phyloP scores from a whole-genome alignment of 2,113 vertebrate genomes.

The Pogonocichla stellata region DNA sequence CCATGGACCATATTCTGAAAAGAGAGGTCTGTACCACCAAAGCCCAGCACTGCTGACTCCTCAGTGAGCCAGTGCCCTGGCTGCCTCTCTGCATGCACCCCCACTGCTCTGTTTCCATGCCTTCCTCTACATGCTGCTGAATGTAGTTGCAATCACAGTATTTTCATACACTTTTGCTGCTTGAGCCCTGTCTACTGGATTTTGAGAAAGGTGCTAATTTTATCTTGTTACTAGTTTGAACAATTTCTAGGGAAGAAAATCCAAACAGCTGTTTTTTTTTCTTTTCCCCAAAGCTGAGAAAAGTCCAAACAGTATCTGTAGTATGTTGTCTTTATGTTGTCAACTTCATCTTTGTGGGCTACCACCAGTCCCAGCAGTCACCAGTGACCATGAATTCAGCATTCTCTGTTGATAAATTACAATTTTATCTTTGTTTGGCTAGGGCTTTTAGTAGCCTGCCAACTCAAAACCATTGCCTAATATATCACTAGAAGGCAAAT shows the following conservation, averaged over 20 bases:
- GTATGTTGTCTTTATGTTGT: background rate
- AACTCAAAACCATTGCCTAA: conserved; percentile 52
- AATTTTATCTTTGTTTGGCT: conserved; percentile 53
- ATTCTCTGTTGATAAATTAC: conserved; percentile 38
- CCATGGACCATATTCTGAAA: background rate
- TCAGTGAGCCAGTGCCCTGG: background rate
- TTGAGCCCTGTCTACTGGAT: background rate
- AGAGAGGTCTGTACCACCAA: background rate
- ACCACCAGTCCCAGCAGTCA: background rate
- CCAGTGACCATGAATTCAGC: conserved; percentile 19
- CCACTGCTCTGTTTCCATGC: background rate
- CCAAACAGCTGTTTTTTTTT: background rate
- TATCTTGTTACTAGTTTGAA: background rate
- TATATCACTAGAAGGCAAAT: conserved; percentile 34
- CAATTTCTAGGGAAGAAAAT: background rate
- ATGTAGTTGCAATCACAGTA: background rate
- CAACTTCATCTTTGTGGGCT: background rate
- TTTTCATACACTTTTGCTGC: background rate
- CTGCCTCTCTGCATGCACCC: too few relatives aligned
- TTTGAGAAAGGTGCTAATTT: background rate
- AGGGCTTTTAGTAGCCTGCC: conserved; percentile 43
- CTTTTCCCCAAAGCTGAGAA: background rate
- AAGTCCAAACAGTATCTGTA: background rate
- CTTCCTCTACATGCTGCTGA: background rate
- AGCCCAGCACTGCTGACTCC: background rate